Conservation (phyloP, 2,113 vertebrate genomes). For the Grantiella picta region DNA sequence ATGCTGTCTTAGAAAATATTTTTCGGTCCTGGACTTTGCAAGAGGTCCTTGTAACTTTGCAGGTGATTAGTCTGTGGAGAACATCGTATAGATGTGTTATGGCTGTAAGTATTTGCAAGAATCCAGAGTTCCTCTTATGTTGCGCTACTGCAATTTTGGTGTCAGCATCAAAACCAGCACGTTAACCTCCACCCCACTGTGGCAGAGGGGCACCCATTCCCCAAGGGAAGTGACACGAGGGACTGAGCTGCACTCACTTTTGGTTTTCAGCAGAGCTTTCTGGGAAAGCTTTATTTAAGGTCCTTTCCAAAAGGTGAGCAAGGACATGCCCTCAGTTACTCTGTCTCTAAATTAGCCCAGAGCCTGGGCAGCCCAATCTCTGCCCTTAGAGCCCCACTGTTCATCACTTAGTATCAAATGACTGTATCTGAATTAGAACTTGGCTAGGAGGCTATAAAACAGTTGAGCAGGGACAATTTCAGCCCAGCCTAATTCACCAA, state of each 20-base stretch:
- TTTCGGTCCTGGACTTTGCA: background rate
- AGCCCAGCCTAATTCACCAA: background rate
- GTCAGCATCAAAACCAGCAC: background rate
- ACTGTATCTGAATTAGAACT: background rate
- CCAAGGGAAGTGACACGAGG: too few species aligned
- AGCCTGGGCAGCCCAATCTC: background rate
- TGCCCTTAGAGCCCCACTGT: background rate
- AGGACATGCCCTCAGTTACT: background rate
- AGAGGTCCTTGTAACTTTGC: background rate
- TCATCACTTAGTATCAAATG: background rate
- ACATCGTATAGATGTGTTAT: background rate
- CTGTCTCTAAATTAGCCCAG: background rate
- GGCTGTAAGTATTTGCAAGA: background rate
- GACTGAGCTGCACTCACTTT: background rate
- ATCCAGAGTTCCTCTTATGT: background rate
- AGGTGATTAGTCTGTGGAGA: background rate
- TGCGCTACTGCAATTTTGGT: background rate
- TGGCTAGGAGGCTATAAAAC: background rate
- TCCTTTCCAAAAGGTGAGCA: background rate
- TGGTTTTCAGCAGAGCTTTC: background rate
- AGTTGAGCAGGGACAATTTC: background rate
- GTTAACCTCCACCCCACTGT: background rate
- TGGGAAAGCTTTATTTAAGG: background rate
- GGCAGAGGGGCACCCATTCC: accelerated
- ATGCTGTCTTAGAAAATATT: background rate